Base-by-base conservation (phyloP, 2,797 vertebrate genomes). In the Acipenser oxyrinchus region DNA sequence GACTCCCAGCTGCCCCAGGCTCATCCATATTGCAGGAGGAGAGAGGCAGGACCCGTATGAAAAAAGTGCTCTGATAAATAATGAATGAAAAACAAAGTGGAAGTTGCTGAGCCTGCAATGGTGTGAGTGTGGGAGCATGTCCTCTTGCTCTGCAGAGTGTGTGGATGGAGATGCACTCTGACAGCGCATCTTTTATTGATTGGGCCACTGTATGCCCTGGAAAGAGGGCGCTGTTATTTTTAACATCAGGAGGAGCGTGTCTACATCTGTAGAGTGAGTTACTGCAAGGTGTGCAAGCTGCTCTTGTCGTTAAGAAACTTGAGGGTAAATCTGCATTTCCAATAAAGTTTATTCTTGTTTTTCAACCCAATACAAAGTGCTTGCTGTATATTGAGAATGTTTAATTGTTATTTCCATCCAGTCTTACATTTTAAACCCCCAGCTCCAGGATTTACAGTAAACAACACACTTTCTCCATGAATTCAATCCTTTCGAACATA, bases 61-160 rank as follows among this genome's bases (percentile, higher is more conserved):
- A 13, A 58, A 58, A 58, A 58, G 12, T 7, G 55, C 55, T 2
- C 55, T 58, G 55, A 13, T 58, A 58, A 58, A 58, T n/a, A 58
- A 58, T 58, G 55, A 58, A 58, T 58, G 55, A 13, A 58, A 58
- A 58, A 58, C 55, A 58, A 58, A 58, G 10, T 11, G 11, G 10
- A 58, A 58, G 55, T 13, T 58, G 55, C 55, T 58, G 55, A 58
- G 55, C 12, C 18, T 62, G 60, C 60, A 62, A 18, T 10, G 11
- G 8, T 48, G 48, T 13, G 18, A 37, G 60, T 62, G 18, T 18
- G 8, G 18, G 18, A 23, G 11, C 8, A 13, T 62, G 60, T 62
- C 6, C 8, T 3, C 6, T 60, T n/a, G 8, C 9, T 18, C 2
- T 60, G 8, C 11, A 18, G 60, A 37, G 9, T 9, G 7, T 9